Base-by-base conservation (phyloP, 2,113 vertebrate species). In the Nannospalax galili region DNA sequence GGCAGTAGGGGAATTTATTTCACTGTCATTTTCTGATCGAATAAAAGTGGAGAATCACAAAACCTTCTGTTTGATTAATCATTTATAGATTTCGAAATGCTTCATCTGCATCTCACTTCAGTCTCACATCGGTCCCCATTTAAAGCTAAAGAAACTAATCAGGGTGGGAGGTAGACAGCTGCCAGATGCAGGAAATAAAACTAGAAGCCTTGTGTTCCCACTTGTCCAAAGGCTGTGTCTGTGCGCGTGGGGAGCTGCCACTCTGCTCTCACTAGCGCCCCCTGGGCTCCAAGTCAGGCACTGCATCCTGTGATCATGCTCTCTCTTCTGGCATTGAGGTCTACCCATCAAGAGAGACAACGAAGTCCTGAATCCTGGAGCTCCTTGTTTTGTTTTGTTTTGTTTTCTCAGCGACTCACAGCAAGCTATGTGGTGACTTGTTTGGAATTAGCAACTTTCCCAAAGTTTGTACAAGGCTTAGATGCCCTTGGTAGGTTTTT, bases 391-490 rank as follows among this genome's bases (percentile, higher is more conserved):
- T 17, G 48, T 94, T n/a, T 88, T 10, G 28, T 45, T 77, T 19
- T 24, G 58, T 20, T 91, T 10, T 35, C 81, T 90, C 77, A 14
- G 73, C 94, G 81, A 94, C 88, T 95, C 97, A 96, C 78, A 85
- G 30, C 40, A 52, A 92, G 81, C 70, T 84, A 84, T 86, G 70
- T 80, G 92, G 75, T 72, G 73, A 91, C 85, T 67, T 94, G 77
- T 74, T 96, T 64, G 69, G 78, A 84, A 93, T 93, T 79, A 96
- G 85, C 81, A 65, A 42, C 93, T 94, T 90, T 96, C 73, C 95
- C 92, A 96, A 86, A 30, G 28, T 84, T 92, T 77, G 85, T 58
- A 88, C 78, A 94, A 89, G 95, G 37, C 40, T 65, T 64, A 69
- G 91, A 88, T 91, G 90, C 60, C 77, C 69, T 79, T 56, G 7